phyloP scores from a whole-genome alignment of 2,797 vertebrate species.

The Microctenopoma lineatum region DNA sequence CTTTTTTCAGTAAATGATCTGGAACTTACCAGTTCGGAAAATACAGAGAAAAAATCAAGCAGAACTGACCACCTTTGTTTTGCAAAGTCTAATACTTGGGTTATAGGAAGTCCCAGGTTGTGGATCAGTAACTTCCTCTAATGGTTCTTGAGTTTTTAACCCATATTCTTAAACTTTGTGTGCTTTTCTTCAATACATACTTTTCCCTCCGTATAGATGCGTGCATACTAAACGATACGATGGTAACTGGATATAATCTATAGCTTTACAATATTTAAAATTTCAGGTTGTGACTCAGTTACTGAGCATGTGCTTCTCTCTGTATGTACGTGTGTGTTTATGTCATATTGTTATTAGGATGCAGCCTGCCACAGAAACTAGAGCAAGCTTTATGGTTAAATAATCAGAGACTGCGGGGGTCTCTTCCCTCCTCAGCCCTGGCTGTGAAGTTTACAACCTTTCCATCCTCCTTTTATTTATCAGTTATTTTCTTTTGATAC shows the following conservation, averaged over 20 bases:
- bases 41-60: no score
- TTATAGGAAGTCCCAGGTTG: no score
- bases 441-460: conserved; percentile 81
- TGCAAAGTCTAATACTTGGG: no score
- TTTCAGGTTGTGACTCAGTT: conserved; percentile 22
- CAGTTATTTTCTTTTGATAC: conserved; percentile 75
- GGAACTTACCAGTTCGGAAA: no score
- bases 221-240: no score
- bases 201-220: no score
- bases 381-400: conserved; percentile 69
- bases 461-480: conserved; percentile 81
- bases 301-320: not conserved
- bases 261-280: not conserved
- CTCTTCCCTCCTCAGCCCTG: conserved; percentile 63
- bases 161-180: not conserved
- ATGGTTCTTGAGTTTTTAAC: no score
- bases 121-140: no score
- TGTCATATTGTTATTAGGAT: conserved; percentile 64
- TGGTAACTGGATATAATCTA: not conserved
- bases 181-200: no score
- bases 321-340: conserved; percentile 33
- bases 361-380: conserved; percentile 60
- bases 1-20: no score
- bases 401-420: conserved; percentile 76
- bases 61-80: no score